Conservation (phyloP, 2,113 vertebrate genomes). For the Cygnus buccinator region DNA sequence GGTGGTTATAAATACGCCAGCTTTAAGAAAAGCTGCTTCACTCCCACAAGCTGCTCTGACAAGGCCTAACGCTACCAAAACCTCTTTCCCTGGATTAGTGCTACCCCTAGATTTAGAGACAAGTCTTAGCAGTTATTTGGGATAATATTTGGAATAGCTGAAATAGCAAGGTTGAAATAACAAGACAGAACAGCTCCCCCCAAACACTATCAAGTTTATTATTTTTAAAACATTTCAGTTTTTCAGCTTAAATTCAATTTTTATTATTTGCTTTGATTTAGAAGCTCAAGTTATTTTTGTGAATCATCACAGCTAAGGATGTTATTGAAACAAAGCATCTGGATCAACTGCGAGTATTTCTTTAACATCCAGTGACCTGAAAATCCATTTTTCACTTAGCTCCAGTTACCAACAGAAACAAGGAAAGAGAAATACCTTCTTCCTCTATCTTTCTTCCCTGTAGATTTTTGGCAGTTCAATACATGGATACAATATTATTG, state of each 20-base stretch:
- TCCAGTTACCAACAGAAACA: background rate
- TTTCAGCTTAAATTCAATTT: background rate
- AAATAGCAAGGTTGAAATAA: background rate
- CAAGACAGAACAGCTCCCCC: background rate
- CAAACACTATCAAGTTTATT: background rate
- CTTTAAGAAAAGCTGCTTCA: constrained; percentile 2
- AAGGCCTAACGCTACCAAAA: background rate
- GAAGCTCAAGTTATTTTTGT: background rate
- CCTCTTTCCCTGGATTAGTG: constrained; percentile 17
- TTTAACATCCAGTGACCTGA: background rate
- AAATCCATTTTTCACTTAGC: background rate
- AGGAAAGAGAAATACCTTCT: background rate
- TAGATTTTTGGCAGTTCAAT: background rate
- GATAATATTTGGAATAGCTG: background rate
- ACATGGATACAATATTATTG: background rate
- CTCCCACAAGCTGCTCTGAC: background rate
- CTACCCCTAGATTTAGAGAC: background rate
- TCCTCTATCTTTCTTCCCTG: background rate
- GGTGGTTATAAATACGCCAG: accelerated
- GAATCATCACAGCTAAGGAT: background rate
- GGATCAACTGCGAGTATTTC: background rate
- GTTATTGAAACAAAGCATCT: background rate
- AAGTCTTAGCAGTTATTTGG: background rate
- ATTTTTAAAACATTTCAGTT: background rate
- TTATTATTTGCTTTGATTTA: background rate